Conservation (phyloP, 1,140 invertebrate species). For the Tyrophagus putrescentiae region DNA sequence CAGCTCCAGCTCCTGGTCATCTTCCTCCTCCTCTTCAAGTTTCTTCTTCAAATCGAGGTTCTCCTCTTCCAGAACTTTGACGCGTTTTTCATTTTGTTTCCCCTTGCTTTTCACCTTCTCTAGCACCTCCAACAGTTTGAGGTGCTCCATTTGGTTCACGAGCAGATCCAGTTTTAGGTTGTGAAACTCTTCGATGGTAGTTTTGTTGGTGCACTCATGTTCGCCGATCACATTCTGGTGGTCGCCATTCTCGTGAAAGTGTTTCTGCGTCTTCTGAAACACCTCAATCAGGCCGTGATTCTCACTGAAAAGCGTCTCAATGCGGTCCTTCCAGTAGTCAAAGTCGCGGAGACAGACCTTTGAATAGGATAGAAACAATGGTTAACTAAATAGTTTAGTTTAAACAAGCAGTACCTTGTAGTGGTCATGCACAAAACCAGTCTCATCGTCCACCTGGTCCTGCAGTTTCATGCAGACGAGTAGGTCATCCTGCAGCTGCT, state of each 20-base stretch:
- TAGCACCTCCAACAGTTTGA: constrained; percentile 15
- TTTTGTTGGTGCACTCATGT: constrained; percentile 12
- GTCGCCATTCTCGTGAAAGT: constrained; percentile 12
- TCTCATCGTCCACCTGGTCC: background rate
- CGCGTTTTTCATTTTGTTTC: constrained; percentile 1
- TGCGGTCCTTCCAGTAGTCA: constrained; percentile 17
- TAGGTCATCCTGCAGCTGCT: constrained; percentile 25
- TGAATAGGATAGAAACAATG: background rate
- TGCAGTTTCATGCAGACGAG: constrained; percentile 19
- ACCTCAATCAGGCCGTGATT: constrained; percentile 20
- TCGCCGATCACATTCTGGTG: background rate
- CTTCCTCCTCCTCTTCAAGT: constrained; percentile 20
- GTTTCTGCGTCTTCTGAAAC: constrained; percentile 13
- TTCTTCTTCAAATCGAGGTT: constrained; percentile 17
- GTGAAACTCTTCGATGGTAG: constrained; percentile 18
- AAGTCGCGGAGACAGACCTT: constrained; percentile 17
- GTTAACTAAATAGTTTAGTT: too few relatives aligned
- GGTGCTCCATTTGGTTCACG: constrained; percentile 22
- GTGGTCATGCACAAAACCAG: background rate
- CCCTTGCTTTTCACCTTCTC: constrained; percentile 20
- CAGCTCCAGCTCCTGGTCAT: constrained; percentile 7
- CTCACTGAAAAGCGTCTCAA: constrained; percentile 20
- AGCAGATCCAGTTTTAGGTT: constrained; percentile 21
- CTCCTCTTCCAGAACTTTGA: constrained; percentile 19
- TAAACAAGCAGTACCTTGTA: background rate